Evolutionary conservation across 2,797 vertebrate species (phyloP).

Genomic region (Alca torda): DNA sequence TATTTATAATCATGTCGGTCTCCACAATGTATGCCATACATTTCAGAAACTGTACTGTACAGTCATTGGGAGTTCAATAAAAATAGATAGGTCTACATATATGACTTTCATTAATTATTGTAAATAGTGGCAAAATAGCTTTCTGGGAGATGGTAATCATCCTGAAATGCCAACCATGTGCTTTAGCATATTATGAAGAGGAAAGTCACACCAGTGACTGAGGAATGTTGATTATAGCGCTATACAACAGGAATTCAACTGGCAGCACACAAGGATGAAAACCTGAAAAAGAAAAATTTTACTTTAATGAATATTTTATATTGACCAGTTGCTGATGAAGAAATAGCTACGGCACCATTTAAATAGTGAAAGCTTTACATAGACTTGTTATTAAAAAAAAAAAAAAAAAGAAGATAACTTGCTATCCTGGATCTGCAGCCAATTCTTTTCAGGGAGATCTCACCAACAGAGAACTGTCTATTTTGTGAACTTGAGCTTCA

Average conservation of each 20-base stretch:
- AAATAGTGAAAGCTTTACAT: not conserved
- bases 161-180: not conserved
- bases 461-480: not conserved
- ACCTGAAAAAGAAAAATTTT: not conserved
- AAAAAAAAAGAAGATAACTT: too few species aligned
- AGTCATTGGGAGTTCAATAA: not conserved
- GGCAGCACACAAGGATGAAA: not conserved
- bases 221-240: not conserved
- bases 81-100: not conserved
- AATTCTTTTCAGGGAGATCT: not conserved
- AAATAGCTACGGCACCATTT: not conserved
- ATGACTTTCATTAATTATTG: not conserved
- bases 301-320: not conserved
- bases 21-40: not conserved
- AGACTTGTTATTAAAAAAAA: not conserved
- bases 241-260: not conserved
- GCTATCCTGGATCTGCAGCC: too few species aligned
- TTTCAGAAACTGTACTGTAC: not conserved
- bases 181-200: not conserved
- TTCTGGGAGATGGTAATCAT: not conserved
- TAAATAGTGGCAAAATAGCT: not conserved
- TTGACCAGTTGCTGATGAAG: not conserved
- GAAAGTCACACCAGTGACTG: not conserved
- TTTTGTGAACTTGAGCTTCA: not conserved
- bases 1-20: not conserved